Evolutionary conservation across 2,113 vertebrate species (phyloP).

Genomic region (Arvicanthis niloticus): DNA sequence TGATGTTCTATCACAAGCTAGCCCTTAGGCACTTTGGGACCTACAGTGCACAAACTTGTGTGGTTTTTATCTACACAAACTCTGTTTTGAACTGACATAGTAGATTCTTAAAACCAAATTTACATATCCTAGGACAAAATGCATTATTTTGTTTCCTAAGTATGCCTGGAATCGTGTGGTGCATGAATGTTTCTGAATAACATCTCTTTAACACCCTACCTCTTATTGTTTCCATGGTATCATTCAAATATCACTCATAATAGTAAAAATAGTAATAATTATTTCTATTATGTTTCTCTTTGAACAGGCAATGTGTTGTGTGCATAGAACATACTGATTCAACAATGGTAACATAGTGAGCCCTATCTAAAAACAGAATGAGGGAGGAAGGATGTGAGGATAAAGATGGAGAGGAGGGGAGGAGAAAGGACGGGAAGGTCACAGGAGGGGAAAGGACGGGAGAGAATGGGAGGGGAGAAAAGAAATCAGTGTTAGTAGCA

Average conservation of each 20-base stretch:
- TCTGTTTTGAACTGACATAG: not conserved
- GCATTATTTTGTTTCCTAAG: slow-evolving; percentile 35
- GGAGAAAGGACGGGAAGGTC: too few species aligned
- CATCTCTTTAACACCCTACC: not conserved
- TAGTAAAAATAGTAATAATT: slow-evolving; percentile 11
- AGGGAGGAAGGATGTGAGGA: not conserved
- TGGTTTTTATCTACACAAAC: not conserved
- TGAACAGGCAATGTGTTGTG: not conserved
- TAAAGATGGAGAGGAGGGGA: not conserved
- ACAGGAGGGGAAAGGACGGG: not conserved
- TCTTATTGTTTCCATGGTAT: not conserved
- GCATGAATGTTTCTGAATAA: not conserved
- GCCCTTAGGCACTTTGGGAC: not conserved
- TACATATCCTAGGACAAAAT: not conserved
- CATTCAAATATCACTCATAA: not conserved
- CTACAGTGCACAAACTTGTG: not conserved
- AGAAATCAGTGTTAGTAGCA: not conserved
- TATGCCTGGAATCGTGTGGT: not conserved
- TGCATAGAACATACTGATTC: not conserved
- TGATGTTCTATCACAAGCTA: not conserved
- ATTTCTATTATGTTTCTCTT: not conserved
- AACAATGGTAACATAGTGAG: not conserved
- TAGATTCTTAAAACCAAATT: not conserved
- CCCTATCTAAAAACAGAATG: not conserved
- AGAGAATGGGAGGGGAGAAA: not conserved